Evolutionary conservation across 2,113 vertebrate genomes (phyloP).

Genomic region (Chunga burmeisteri): DNA sequence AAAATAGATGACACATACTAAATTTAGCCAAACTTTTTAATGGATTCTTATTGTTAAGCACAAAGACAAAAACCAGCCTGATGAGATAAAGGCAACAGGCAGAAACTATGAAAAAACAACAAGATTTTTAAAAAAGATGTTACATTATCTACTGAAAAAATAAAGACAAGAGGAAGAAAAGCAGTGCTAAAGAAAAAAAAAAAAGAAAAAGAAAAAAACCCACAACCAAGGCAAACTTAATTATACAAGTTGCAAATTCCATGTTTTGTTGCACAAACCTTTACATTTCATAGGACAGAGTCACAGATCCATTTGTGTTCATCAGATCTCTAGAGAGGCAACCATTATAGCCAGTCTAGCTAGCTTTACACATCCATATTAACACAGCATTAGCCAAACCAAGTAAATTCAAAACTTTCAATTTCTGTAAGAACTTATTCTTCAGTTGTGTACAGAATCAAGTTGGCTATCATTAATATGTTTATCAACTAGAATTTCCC

Average conservation of each 20-base stretch:
- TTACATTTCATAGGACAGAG: background rate
- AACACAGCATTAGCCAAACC: background rate
- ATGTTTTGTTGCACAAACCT: background rate
- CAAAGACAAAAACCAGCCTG: background rate
- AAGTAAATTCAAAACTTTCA: background rate
- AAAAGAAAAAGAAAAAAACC: background rate
- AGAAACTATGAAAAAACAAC: background rate
- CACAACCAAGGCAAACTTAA: background rate
- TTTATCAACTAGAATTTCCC: background rate
- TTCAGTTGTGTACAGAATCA: background rate
- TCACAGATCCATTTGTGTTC: background rate
- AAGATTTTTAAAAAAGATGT: background rate
- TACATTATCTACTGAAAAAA: background rate
- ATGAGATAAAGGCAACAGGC: background rate
- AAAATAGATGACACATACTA: background rate
- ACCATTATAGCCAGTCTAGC: background rate
- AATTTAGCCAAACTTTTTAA: background rate
- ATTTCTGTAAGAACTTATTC: background rate
- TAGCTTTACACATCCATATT: fast-evolving
- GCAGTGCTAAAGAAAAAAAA: no score
- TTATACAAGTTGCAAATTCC: background rate
- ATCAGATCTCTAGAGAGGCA: background rate
- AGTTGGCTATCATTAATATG: background rate
- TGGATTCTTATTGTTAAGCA: background rate
- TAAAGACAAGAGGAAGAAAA: background rate